These are phyloP conservation scores for Pangasius krempfi DNA, from an alignment of 2,797 vertebrate genomes.

Conservation along the genomic window DNA sequence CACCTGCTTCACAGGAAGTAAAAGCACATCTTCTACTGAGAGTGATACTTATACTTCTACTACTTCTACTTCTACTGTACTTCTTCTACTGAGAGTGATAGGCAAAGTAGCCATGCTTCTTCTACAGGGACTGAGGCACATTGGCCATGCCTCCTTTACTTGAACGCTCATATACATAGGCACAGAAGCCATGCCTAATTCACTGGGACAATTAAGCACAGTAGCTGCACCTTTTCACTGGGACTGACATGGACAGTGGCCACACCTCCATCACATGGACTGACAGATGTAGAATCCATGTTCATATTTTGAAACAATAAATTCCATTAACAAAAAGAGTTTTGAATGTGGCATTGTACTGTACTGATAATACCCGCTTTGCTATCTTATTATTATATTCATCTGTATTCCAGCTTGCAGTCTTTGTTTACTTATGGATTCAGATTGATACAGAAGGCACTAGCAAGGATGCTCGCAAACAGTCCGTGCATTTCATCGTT, in stretches of 20 bases:
- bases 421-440: constrained; percentile 35
- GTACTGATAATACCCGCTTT: background rate
- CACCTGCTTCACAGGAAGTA: too few relatives aligned
- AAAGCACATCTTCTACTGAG: background rate
- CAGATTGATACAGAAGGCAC: constrained; percentile 62
- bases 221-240: background rate
- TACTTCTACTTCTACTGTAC: background rate
- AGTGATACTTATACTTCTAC: background rate
- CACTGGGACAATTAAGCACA: background rate
- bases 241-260: background rate
- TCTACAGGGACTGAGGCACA: background rate
- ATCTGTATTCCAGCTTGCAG: background rate
- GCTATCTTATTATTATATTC: background rate
- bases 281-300: background rate
- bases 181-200: background rate
- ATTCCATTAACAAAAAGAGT: background rate
- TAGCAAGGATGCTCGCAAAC: constrained; percentile 63
- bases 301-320: background rate
- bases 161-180: background rate
- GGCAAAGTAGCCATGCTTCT: background rate
- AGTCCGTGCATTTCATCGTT: constrained; percentile 62
- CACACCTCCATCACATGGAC: background rate
- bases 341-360: background rate
- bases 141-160: background rate
- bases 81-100: background rate